Percentiles rank a stretch among this genome's conserved stretches.
phyloP scores from a whole-genome alignment of 2,797 vertebrate genomes.

The Peromyscus aztecus region DNA sequence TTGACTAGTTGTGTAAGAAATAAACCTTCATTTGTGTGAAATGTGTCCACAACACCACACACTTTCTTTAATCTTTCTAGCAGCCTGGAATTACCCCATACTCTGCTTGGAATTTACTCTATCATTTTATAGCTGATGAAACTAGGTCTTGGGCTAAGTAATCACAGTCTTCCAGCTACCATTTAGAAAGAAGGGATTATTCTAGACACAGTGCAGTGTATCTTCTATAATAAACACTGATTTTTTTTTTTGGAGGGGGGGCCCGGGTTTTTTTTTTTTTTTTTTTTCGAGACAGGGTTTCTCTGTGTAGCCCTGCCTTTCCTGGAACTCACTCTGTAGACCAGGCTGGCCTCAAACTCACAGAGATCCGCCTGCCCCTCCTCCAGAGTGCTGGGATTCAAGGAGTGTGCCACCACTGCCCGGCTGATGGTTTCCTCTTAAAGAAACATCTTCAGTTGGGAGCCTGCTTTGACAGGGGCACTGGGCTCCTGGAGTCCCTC shows the following conservation, averaged over 20 bases:
- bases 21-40: conserved; percentile 49
- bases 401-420: neutral
- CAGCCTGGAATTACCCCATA: conserved; percentile 34
- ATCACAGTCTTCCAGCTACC: conserved; percentile 23
- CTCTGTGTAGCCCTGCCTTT: neutral
- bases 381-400: neutral
- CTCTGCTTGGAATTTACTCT: conserved; percentile 33
- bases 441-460: neutral
- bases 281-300: neutral
- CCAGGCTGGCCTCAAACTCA: too few species aligned
- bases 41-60: conserved; percentile 5
- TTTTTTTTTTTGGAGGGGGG: neutral
- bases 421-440: conserved; percentile 1
- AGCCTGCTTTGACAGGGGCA: conserved; percentile 16
- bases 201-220: neutral
- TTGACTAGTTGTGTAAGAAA: conserved; percentile 29
- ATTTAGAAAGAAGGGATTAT: conserved; percentile 13
- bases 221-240: conserved; percentile 31
- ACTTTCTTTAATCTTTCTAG: conserved; percentile 13
- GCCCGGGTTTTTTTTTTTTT: too few species aligned
- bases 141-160: conserved; percentile 46
- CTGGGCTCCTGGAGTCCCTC: conserved; percentile 4
- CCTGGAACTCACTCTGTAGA: neutral
- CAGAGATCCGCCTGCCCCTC: neutral
- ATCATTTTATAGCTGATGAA: conserved; percentile 56